These are phyloP conservation scores for Dipus sagitta DNA, from an alignment of 2,797 vertebrate genomes.

Conservation along the genomic window DNA sequence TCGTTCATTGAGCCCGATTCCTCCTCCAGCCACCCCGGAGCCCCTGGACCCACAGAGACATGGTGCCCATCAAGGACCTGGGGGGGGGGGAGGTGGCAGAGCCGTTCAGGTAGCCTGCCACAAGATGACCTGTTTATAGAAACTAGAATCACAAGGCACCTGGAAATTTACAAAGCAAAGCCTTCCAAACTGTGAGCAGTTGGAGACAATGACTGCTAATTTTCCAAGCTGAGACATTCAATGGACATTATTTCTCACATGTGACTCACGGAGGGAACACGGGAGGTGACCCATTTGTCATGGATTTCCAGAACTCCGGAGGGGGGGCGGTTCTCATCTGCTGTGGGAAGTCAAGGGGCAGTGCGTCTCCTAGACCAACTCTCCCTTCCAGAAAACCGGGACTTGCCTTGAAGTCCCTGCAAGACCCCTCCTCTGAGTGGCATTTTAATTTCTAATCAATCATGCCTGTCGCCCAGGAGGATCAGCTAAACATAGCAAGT, in stretches of 20 bases:
- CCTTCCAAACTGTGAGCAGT: conserved; percentile 69
- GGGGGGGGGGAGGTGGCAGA: conserved; percentile 54
- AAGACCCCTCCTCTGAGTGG: background rate
- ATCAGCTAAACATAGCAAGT: background rate
- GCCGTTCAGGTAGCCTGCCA: conserved; percentile 46
- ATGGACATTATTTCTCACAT: background rate
- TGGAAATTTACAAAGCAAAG: conserved; percentile 64
- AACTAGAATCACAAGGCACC: background rate
- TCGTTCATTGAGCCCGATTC: conserved; percentile 85
- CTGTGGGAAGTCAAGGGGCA: background rate
- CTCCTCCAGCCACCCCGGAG: conserved; percentile 77
- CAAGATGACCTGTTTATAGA: conserved; percentile 37
- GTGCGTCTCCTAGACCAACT: background rate
- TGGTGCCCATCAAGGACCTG: conserved; percentile 58
- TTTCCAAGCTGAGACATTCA: conserved; percentile 77
- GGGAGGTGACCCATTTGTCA: background rate
- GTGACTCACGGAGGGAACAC: background rate
- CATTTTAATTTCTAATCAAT: background rate
- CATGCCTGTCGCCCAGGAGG: background rate
- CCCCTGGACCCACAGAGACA: conserved; percentile 73
- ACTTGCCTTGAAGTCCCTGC: background rate
- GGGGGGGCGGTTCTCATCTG: no score
- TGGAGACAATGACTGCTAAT: conserved; percentile 72
- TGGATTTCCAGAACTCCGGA: fast-evolving
- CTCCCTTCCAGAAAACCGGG: background rate